phyloP scores from a whole-genome alignment of 1,140 invertebrate species.

The Drosophila mojavensis region DNA sequence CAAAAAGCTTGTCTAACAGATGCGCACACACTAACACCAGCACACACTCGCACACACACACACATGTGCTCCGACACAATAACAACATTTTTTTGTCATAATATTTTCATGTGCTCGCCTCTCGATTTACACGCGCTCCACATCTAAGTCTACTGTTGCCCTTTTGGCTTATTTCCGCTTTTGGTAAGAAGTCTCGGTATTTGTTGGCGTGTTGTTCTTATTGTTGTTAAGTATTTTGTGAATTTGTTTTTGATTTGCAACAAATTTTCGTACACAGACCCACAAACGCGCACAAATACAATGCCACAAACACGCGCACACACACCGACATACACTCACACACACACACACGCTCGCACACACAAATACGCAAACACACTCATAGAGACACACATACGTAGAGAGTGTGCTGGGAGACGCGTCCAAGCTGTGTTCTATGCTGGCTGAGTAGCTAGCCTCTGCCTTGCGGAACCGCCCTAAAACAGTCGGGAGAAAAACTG shows the following conservation, averaged over 20 bases:
- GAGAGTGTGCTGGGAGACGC: conserved; percentile 38
- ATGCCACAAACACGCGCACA: conserved; percentile 9
- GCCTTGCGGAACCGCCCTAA: conserved; percentile 84
- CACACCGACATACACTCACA: conserved; percentile 2
- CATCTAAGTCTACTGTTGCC: conserved; percentile 29
- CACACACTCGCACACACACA: conserved; percentile 20
- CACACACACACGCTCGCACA: conserved; percentile 10
- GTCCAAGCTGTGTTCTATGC: conserved; percentile 54
- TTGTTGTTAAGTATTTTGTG: conserved; percentile 42
- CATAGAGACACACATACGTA: conserved; percentile 4
- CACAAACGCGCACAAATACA: conserved; percentile 1
- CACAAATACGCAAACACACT: conserved; percentile 1
- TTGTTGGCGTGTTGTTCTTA: conserved; percentile 2
- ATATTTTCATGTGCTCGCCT: conserved; percentile 66
- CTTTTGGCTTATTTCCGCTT: conserved; percentile 27
- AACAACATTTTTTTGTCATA: conserved; percentile 73
- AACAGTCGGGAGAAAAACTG: conserved; percentile 84
- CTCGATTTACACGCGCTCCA: conserved; percentile 41
- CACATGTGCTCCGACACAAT: conserved; percentile 56
- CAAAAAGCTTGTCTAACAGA: conserved; percentile 40
- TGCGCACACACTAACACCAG: conserved; percentile 25
- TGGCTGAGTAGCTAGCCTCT: conserved; percentile 62
- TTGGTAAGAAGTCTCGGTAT: conserved; percentile 33
- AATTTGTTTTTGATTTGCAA: conserved; percentile 58
- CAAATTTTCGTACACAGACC: conserved; percentile 48